These are phyloP conservation scores for Gymnoscopelus microlampas DNA, from an alignment of 2,797 vertebrate genomes.

Conservation along the genomic window DNA sequence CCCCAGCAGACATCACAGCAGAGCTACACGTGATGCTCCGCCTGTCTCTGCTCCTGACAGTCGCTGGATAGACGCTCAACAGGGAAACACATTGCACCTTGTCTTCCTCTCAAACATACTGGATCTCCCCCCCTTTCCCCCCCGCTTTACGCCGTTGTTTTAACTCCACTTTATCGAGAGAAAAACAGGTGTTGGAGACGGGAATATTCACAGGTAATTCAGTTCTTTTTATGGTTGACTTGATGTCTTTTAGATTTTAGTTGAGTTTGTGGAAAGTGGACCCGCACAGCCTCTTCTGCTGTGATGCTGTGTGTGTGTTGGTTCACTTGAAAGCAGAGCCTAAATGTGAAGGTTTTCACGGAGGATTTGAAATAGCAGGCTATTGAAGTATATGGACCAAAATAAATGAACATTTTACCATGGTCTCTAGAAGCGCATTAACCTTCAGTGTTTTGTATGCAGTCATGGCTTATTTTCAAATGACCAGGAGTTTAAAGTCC, in stretches of 20 bases:
- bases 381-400: slow-evolving; percentile 32
- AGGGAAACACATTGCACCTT: slow-evolving; percentile 75
- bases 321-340: slow-evolving; percentile 73
- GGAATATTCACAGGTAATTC: slow-evolving; percentile 70
- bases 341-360: slow-evolving; percentile 53
- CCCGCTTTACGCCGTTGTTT: slow-evolving; percentile 12
- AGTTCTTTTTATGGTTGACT: slow-evolving; percentile 17
- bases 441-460: slow-evolving; percentile 24
- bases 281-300: slow-evolving; percentile 10
- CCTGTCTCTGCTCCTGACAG: slow-evolving; percentile 80
- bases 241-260: slow-evolving; percentile 21
- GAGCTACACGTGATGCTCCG: slow-evolving; percentile 72
- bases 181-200: slow-evolving; percentile 48
- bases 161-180: slow-evolving; percentile 28
- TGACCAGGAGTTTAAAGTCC: slow-evolving; percentile 24
- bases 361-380: slow-evolving; percentile 47
- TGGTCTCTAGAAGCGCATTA: slow-evolving; percentile 17
- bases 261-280: slow-evolving; percentile 63
- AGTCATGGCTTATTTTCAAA: slow-evolving; percentile 31
- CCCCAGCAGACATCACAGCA: slow-evolving; percentile 74
- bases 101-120: slow-evolving; percentile 65
- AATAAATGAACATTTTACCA: slow-evolving; percentile 36
- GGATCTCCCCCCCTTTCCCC: slow-evolving; percentile 57
- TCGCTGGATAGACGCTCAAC: slow-evolving; percentile 79
- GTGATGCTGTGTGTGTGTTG: slow-evolving; percentile 62